Conservation (phyloP, 2,797 vertebrate genomes). For the Ciconia nigra region DNA sequence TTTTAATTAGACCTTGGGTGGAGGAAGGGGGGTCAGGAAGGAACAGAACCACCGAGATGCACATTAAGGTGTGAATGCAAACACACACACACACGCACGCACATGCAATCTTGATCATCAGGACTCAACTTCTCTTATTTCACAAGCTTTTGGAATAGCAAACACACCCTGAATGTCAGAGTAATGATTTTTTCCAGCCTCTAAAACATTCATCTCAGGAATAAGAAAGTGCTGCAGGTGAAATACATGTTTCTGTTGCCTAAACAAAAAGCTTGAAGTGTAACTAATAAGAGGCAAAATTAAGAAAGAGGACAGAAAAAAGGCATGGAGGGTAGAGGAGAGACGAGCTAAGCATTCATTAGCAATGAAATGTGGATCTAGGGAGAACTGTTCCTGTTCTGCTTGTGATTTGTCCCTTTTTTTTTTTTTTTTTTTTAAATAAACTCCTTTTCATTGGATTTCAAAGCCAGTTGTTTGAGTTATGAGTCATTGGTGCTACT, state of each 20-base stretch:
- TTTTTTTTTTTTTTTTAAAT: not conserved
- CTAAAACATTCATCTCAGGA: not conserved
- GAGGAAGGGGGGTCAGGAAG: conserved; percentile 35
- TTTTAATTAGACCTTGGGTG: conserved; percentile 71
- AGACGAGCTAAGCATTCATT: not conserved
- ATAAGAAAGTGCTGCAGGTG: not conserved
- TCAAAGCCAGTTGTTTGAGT: conserved; percentile 9
- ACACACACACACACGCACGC: not conserved
- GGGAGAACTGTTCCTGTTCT: not conserved
- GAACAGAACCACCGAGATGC: not conserved
- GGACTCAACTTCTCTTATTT: not conserved
- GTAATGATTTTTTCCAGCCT: not conserved
- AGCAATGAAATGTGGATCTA: not conserved
- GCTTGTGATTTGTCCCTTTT: not conserved
- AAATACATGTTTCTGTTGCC: conserved; percentile 25
- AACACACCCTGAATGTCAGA: not conserved
- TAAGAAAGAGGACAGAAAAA: not conserved
- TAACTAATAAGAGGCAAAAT: conserved; percentile 15
- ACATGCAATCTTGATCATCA: not conserved
- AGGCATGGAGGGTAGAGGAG: not conserved
- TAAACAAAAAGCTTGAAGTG: conserved; percentile 37
- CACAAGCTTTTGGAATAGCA: conserved; percentile 12
- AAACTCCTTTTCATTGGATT: not conserved
- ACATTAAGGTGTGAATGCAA: conserved; percentile 29
- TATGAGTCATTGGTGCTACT: not conserved